phyloP scores from a whole-genome alignment of 1,140 invertebrate genomes.

The Andricus grossulariae region DNA sequence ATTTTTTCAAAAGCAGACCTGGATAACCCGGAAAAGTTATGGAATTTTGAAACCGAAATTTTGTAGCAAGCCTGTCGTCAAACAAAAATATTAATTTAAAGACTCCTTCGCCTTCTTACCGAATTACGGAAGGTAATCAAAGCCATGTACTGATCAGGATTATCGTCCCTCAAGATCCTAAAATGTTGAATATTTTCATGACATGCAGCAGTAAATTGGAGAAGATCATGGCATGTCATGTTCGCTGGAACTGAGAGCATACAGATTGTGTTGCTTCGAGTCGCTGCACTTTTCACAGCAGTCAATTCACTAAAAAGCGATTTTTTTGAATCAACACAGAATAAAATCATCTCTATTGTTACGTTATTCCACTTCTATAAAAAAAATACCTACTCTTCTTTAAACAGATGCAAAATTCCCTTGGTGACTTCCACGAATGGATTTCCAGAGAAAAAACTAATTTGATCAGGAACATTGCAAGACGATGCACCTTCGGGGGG shows the following conservation, averaged over 20 bases:
- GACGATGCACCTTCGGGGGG: conserved; percentile 48
- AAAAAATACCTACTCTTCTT: conserved; percentile 86
- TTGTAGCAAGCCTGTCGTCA: no score
- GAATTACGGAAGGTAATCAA: conserved; percentile 88
- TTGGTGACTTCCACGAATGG: conserved; percentile 97
- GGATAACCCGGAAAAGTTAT: no score
- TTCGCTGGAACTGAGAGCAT: conserved; percentile 94
- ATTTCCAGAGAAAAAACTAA: conserved; percentile 96
- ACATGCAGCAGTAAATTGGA: conserved; percentile 96
- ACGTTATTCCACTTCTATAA: no score
- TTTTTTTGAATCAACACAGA: no score
- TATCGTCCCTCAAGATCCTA: conserved; percentile 90
- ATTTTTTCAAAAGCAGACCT: no score
- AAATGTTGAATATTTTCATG: conserved; percentile 93
- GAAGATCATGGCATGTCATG: conserved; percentile 94
- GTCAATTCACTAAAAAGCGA: conserved; percentile 76
- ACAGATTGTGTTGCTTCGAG: conserved; percentile 91
- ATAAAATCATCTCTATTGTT: no score
- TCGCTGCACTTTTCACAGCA: conserved; percentile 80
- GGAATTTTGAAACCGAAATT: no score
- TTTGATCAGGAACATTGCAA: conserved; percentile 77
- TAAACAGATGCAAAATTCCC: conserved; percentile 96
- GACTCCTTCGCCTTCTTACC: conserved; percentile 65
- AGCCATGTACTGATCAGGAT: conserved; percentile 98
- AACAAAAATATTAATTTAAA: no score